Percentiles rank a stretch among this genome's conserved stretches.
phyloP scores from a whole-genome alignment of 2,888 invertebrate genomes.

The Catocala sponsa region DNA sequence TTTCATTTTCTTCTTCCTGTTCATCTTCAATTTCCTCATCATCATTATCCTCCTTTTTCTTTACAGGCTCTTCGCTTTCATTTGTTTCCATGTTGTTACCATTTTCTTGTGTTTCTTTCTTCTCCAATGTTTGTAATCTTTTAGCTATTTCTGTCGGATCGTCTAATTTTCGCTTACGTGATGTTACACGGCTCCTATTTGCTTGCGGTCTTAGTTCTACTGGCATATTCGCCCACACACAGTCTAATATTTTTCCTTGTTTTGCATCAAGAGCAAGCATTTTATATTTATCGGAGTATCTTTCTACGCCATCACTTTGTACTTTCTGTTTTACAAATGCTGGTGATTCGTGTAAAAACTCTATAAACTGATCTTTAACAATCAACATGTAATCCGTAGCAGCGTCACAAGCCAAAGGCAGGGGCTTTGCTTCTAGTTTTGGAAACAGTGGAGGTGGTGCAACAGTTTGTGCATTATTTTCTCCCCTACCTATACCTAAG shows the following conservation, averaged over 20 bases:
- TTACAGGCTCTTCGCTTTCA: conserved; percentile 72
- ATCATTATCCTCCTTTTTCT: conserved; percentile 87
- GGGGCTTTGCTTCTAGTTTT: conserved; percentile 87
- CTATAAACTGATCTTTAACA: conserved; percentile 92
- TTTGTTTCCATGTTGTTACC: conserved; percentile 81
- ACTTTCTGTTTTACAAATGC: conserved; percentile 86
- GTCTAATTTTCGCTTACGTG: conserved; percentile 76
- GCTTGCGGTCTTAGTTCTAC: conserved; percentile 88
- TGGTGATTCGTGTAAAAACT: conserved; percentile 91
- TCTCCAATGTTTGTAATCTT: conserved; percentile 90
- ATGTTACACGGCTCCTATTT: conserved; percentile 64
- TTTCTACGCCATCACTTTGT: conserved; percentile 82
- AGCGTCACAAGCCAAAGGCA: conserved; percentile 83
- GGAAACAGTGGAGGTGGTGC: conserved; percentile 89
- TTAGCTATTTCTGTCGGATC: conserved; percentile 75
- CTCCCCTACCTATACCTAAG: conserved; percentile 87
- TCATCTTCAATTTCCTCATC: conserved; percentile 89
- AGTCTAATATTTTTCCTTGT: conserved; percentile 79
- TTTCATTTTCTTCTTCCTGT: conserved; percentile 93
- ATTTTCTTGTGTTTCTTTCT: conserved; percentile 88
- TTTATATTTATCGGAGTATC: conserved; percentile 89
- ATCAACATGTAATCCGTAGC: conserved; percentile 91
- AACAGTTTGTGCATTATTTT: conserved; percentile 83
- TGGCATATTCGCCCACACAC: conserved; percentile 90
- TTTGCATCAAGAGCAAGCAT: conserved; percentile 82